Base-by-base conservation (phyloP, 2,888 invertebrate genomes). In the Rotaria socialis region DNA sequence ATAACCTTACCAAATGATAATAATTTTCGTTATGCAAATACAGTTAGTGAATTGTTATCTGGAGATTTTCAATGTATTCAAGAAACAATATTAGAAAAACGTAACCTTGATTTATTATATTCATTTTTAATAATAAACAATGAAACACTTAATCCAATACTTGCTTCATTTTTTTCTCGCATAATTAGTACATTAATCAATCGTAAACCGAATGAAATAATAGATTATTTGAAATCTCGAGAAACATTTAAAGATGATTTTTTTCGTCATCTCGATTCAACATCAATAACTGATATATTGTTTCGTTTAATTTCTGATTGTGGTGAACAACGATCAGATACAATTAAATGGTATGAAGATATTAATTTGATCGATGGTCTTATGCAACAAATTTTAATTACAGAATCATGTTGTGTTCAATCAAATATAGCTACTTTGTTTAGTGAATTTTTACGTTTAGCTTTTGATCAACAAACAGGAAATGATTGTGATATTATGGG, bases 321-420 rank as follows among this genome's bases (percentile, higher is more conserved):
- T 24, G 75, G 41, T 43, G 75, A 75, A 47, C 47, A 75, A 43
- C 75, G 75, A 24, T 75, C 75, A 22, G 75, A 75, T 43, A 27
- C 43, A 11, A 75, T 75, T 75, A 22, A 75, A 75, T 75, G 75
- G 75, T 75, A 75, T 75, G 75, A 75, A 75, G 43, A 75, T 19
- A 75, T 75, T 10, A 75, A 75, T 43, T 10, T 75, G n/a, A 75
- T 75, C 16, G 75, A 75, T 24, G 41, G 43, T 8, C 41, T 75
- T 43, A 75, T 75, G 7, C 11, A 75, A 43, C 75, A 47, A 75
- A 24, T 75, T 43, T 43, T 75, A 41, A 2, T 43, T 22, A 24
- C 75, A 22, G 47, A 75, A 6, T 75, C 75, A 41, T 24, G 11
- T 8, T 75, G 43, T 24, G 11, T 75, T 24, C 75, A 75, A 24